Evolutionary conservation across 2,113 vertebrate species (phyloP).

Genomic region (Pedetes capensis): DNA sequence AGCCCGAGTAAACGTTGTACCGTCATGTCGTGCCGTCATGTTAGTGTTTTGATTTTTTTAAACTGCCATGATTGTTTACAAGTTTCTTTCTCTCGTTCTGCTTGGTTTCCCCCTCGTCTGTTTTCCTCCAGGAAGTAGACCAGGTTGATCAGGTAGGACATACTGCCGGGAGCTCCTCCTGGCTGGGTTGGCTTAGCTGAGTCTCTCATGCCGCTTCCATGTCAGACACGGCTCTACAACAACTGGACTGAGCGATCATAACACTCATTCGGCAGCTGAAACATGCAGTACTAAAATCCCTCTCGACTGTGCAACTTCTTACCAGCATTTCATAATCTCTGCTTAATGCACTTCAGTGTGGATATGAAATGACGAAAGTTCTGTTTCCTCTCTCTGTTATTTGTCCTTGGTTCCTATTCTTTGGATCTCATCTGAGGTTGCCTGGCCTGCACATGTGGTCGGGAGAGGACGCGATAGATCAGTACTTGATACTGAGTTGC

Average conservation of each 20-base stretch:
- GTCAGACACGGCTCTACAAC: conserved; percentile 89
- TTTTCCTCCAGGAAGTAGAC: conserved; percentile 98
- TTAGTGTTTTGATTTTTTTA: conserved; percentile 84
- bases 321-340: conserved; percentile 90
- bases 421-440: conserved; percentile 90
- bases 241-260: conserved; percentile 92
- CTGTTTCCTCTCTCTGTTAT: conserved; percentile 85
- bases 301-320: conserved; percentile 85
- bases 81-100: conserved; percentile 99
- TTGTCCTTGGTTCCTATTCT: conserved; percentile 88
- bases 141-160: conserved; percentile 99
- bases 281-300: conserved; percentile 94
- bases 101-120: conserved; percentile 89
- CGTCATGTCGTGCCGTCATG: conserved; percentile 80
- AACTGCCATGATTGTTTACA: conserved; percentile 94
- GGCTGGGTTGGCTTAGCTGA: conserved; percentile 89
- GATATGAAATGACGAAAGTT: conserved; percentile 89
- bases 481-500: conserved; percentile 86
- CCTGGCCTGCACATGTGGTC: conserved; percentile 89
- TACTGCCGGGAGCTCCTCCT: conserved; percentile 87
- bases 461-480: conserved; percentile 87
- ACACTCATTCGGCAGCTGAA: conserved; percentile 92
- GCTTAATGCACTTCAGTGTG: conserved; percentile 92
- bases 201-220: conserved; percentile 93
- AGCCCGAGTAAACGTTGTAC: conserved; percentile 71